Conservation (phyloP, 2,888 invertebrate species). For the Trachelus iudaicus region DNA sequence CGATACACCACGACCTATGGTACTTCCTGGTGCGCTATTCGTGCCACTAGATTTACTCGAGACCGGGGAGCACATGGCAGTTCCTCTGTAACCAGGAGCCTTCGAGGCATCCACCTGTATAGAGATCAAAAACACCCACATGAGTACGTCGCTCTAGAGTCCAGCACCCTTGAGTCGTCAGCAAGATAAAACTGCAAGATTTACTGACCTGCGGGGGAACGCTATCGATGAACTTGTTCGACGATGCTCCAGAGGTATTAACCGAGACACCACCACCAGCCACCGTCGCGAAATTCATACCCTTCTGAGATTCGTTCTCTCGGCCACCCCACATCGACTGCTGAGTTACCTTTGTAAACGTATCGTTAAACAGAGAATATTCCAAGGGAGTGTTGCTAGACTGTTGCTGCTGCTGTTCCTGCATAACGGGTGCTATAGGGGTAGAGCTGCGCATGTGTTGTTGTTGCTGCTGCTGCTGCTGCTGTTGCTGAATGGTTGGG, state of each 20-base stretch:
- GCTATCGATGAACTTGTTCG: constrained; percentile 69
- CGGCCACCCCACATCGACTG: constrained; percentile 74
- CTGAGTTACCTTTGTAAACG: constrained; percentile 74
- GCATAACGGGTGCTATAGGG: constrained; percentile 53
- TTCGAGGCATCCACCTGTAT: constrained; percentile 84
- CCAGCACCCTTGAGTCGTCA: background rate
- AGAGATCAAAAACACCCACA: background rate
- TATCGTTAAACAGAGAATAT: constrained; percentile 90
- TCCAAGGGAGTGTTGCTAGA: constrained; percentile 73
- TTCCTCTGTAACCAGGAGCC: constrained; percentile 90
- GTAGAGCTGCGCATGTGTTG: constrained; percentile 48
- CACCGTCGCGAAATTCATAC: constrained; percentile 79
- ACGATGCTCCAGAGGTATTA: constrained; percentile 65
- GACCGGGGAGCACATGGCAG: constrained; percentile 81
- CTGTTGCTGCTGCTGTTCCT: constrained; percentile 51
- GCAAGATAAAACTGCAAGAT: background rate
- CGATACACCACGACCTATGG: constrained; percentile 45
- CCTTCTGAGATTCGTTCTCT: constrained; percentile 69
- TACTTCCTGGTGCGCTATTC: constrained; percentile 44
- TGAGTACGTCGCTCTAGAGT: background rate
- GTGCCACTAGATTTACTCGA: constrained; percentile 72
- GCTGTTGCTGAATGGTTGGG: constrained; percentile 42
- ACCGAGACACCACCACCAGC: constrained; percentile 69
- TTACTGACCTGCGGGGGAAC: constrained; percentile 66
- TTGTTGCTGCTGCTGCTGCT: constrained; percentile 45